Percentiles rank a stretch among this genome's conserved stretches.
phyloP scores from a whole-genome alignment of 1,140 invertebrate genomes.

The Lepidurus couesii region DNA sequence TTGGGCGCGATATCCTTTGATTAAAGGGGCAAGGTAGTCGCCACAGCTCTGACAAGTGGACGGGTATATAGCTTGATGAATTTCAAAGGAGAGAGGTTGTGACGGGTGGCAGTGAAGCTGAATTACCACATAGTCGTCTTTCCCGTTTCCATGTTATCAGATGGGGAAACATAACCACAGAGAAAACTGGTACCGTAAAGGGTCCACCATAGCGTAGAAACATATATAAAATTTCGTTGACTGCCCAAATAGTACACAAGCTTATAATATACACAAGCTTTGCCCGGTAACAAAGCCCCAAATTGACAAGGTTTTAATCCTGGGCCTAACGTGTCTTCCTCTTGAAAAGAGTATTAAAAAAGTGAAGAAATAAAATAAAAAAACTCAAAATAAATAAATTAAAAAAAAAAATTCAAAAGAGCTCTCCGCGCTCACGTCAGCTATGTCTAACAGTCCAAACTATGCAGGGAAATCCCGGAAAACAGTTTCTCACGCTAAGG shows the following conservation, averaged over 20 bases:
- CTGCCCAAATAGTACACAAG: too few species aligned
- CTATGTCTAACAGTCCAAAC: not conserved
- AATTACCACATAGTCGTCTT: not conserved
- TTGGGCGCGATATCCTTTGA: constrained; percentile 6
- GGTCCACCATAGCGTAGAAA: too few species aligned
- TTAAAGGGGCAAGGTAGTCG: constrained; percentile 1
- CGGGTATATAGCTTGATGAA: not conserved
- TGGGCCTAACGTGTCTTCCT: too few species aligned
- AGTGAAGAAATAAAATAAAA: not conserved
- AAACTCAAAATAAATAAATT: not conserved
- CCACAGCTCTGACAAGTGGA: constrained; percentile 13
- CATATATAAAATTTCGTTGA: too few species aligned
- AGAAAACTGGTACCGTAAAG: not conserved
- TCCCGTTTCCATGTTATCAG: not conserved
- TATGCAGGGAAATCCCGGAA: constrained; percentile 6
- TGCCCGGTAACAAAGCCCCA: too few species aligned
- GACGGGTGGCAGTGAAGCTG: constrained; percentile 12
- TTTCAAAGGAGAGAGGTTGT: constrained; percentile 10
- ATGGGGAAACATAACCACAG: not conserved
- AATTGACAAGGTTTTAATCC: too few species aligned
- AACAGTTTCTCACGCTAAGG: constrained; percentile 21
- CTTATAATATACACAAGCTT: too few species aligned
- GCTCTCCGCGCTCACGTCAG: not conserved
- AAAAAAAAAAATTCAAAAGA: not conserved
- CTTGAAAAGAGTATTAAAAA: not conserved